Evolutionary conservation across 2,888 invertebrate species (phyloP).

Genomic region (Lepidonotus clava): DNA sequence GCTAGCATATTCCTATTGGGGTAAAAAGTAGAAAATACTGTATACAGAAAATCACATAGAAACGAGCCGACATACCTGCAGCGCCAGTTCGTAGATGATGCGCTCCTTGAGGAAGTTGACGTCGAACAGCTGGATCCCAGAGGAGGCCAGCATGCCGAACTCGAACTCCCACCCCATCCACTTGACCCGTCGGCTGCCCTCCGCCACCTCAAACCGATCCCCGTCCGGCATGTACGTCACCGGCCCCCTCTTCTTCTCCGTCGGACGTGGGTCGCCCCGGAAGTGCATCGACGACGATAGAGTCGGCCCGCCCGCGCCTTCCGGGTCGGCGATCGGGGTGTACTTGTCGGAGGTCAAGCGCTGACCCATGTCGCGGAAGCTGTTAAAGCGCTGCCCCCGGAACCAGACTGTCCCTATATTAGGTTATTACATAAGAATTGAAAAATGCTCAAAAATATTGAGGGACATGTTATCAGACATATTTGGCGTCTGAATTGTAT

Average conservation of each 20-base stretch:
- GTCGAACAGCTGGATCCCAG: conserved; percentile 65
- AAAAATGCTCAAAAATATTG: too few species aligned
- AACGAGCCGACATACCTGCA: conserved; percentile 11
- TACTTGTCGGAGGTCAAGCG: neutral
- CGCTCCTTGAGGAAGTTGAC: conserved; percentile 68
- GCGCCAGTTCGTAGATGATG: conserved; percentile 73
- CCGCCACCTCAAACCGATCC: conserved; percentile 70
- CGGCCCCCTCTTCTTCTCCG: conserved; percentile 67
- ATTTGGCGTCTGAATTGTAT: too few species aligned
- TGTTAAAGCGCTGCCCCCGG: conserved; percentile 57
- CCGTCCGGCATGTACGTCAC: conserved; percentile 72
- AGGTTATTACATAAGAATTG: too few species aligned
- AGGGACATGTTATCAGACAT: too few species aligned
- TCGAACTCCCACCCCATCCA: conserved; percentile 75
- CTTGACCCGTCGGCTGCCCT: conserved; percentile 69
- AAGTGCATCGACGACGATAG: conserved; percentile 16
- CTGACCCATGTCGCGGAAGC: conserved; percentile 67
- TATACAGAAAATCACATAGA: too few species aligned
- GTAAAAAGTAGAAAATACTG: too few species aligned
- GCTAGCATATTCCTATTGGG: too few species aligned
- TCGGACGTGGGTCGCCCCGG: conserved; percentile 31
- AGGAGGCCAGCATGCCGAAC: conserved; percentile 69
- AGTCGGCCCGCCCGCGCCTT: neutral
- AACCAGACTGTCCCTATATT: neutral
- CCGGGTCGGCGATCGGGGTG: neutral